Percentiles rank a stretch among this genome's conserved stretches.
phyloP scores from a whole-genome alignment of 37 sponge, comb jelly and placozoan genomes.

The Hexactinellida sp. region DNA sequence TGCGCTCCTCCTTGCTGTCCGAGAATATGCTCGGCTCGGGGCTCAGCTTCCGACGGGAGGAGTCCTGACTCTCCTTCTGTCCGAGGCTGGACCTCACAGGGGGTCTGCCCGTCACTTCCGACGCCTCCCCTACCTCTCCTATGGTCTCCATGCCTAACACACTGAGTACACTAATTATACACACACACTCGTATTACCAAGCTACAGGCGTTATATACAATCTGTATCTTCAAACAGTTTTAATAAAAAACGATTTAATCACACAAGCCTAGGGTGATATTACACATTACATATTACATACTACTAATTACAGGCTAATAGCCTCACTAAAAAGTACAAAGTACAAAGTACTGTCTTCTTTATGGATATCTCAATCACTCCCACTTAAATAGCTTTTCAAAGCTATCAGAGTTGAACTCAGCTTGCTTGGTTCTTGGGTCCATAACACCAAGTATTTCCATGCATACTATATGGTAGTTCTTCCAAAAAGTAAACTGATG shows the following conservation, averaged over 20 bases:
- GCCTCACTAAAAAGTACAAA: too few relatives aligned
- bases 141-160: not conserved
- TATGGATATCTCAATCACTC: not conserved
- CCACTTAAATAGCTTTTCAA: not conserved
- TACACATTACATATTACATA: too few relatives aligned
- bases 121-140: not conserved
- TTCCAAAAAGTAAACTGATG: not conserved
- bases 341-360: too few relatives aligned
- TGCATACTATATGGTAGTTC: not conserved
- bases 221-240: too few relatives aligned
- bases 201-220: too few relatives aligned
- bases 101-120: not conserved
- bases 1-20: constrained; percentile 58
- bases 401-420: not conserved
- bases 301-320: too few relatives aligned
- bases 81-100: not conserved
- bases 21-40: constrained; percentile 32
- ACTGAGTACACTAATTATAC: too few relatives aligned
- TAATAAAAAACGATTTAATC: too few relatives aligned
- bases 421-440: not conserved
- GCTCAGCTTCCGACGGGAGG: not conserved
- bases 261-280: too few relatives aligned
- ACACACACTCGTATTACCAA: too few relatives aligned
- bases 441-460: not conserved
- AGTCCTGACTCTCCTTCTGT: not conserved